Base-by-base conservation (phyloP, 37 sponge, comb jelly and placozoan species). In the Dysidea cf. avara region DNA sequence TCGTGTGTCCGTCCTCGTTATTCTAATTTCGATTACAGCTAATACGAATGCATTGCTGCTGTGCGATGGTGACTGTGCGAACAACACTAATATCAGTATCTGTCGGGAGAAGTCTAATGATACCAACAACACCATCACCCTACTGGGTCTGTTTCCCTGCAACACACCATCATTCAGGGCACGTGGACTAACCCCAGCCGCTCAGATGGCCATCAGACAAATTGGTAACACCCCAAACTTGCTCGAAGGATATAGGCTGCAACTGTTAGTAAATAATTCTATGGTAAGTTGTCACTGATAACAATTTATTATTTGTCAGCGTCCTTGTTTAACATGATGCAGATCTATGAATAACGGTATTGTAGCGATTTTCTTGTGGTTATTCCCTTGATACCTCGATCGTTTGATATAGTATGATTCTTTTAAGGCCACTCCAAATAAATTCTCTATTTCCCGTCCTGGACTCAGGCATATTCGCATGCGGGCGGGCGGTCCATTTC, bases 111-210 rank as follows among this genome's bases (percentile, higher is more conserved):
- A 29, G 7, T 38, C 43, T 20, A 43, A 43, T 43, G 46, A 43
- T 9, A 43, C 46, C 7, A 35, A 16, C 17, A 26, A 49, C 1
- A 68, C 60, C 2, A 58, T 83, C 21, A 31, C 37, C 3, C 65
- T 83, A 14, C 69, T 83, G 57, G 84, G 56, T 7, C 53, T 83
- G 39, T 83, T 83, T 25, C 84, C 84, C 29, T 83, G 84, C 37
- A 76, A 83, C 53, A 16, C 36, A 0, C 7, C 33, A 1, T 34
- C 11, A 14, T 83, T 76, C 21, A 61, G 57, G 31, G 84, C 56
- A 0, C 26, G 77, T 11, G 84, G 84, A 0, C 46, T 83, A 14
- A 76, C 84, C 20, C 77, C 76, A 18, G 77, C 84, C 6, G 77
- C 54, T 1, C 84, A 83, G 39, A 83, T 83, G 84, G 84, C 84